phyloP scores from a whole-genome alignment of 1,140 invertebrate species.

The Drosophila eugracilis region DNA sequence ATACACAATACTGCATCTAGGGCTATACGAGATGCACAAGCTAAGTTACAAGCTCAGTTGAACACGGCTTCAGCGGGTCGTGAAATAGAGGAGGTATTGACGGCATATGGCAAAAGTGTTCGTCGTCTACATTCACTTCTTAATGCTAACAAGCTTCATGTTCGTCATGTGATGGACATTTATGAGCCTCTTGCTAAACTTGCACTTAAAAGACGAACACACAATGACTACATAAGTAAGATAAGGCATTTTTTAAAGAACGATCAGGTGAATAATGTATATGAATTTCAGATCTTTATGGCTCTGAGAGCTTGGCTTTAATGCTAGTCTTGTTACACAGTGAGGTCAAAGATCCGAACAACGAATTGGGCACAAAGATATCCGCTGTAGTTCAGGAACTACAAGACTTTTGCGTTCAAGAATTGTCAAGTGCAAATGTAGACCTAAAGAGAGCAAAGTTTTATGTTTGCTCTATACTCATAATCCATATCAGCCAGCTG shows the following conservation, averaged over 20 bases:
- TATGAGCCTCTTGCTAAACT: constrained; percentile 27
- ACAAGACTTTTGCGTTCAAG: constrained; percentile 17
- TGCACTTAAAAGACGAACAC: constrained; percentile 11
- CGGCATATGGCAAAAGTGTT: constrained; percentile 17
- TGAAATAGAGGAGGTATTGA: constrained; percentile 5
- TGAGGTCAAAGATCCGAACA: background rate
- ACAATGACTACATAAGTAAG: constrained; percentile 31
- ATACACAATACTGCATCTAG: constrained; percentile 12
- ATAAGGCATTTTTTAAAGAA: fast-evolving
- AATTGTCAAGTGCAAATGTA: constrained; percentile 3
- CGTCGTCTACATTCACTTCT: constrained; percentile 29
- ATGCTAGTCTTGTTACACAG: constrained; percentile 35
- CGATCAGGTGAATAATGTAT: background rate
- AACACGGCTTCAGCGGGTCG: background rate
- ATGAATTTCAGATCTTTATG: constrained; percentile 35
- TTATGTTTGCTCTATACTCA: constrained; percentile 39
- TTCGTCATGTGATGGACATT: constrained; percentile 17
- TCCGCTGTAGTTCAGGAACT: constrained; percentile 21
- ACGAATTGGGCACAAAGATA: background rate
- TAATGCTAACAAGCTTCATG: constrained; percentile 32
- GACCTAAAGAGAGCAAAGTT: constrained; percentile 30
- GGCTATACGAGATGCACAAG: constrained; percentile 20
- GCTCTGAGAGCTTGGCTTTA: constrained; percentile 54
- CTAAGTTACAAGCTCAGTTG: constrained; percentile 8
- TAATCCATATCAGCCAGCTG: constrained; percentile 21